Conservation (phyloP, 2,888 invertebrate genomes). For the Apeira syringaria region DNA sequence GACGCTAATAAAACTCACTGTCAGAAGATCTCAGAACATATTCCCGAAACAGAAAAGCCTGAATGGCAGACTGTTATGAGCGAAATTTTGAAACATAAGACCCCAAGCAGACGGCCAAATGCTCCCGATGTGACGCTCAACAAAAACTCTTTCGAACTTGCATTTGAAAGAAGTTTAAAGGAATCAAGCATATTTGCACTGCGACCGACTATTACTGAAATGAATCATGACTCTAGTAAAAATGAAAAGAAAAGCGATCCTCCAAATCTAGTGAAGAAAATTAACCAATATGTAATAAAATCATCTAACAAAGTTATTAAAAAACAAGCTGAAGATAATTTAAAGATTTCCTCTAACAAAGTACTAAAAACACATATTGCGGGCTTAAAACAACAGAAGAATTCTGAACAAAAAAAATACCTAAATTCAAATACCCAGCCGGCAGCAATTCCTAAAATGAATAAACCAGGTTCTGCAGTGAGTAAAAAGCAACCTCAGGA, state of each 20-base stretch:
- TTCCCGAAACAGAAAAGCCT: conserved; percentile 18
- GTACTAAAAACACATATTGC: conserved; percentile 1
- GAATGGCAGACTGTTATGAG: conserved; percentile 69
- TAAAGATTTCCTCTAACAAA: conserved; percentile 9
- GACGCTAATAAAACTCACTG: conserved; percentile 5
- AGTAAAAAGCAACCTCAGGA: conserved; percentile 18
- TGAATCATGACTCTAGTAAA: background rate
- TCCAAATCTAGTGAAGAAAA: background rate
- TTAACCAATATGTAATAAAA: conserved; percentile 4
- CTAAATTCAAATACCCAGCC: conserved; percentile 5
- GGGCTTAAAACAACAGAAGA: background rate
- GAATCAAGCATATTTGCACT: conserved; percentile 31
- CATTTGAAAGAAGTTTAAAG: conserved; percentile 36
- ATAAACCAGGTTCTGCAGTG: too few relatives aligned
- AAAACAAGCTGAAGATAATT: too few relatives aligned
- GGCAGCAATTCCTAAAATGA: too few relatives aligned
- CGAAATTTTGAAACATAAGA: conserved; percentile 62
- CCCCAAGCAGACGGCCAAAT: conserved; percentile 62
- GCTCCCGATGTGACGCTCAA: conserved; percentile 61
- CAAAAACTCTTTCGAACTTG: conserved; percentile 46
- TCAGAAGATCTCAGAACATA: conserved; percentile 11
- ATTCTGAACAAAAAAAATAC: conserved; percentile 7
- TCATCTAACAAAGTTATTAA: conserved; percentile 8
- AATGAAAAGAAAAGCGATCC: background rate
- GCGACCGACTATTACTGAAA: background rate